Evolutionary conservation across 2,888 invertebrate genomes (phyloP).

Genomic region (Trissolcus japonicus): DNA sequence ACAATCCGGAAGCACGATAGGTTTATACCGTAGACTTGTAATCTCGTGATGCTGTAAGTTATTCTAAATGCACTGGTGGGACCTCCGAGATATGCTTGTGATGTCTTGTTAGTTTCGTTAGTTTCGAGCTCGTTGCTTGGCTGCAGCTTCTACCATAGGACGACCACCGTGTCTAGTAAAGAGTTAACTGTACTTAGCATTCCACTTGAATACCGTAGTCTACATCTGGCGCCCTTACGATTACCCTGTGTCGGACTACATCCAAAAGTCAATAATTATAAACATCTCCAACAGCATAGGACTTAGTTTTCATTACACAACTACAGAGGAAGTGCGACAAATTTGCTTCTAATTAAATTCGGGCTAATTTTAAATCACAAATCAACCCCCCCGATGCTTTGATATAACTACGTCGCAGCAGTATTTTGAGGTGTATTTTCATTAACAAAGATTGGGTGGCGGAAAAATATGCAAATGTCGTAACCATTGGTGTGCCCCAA

Average conservation of each 20-base stretch:
- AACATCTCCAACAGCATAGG: slow-evolving; percentile 18
- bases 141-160: slow-evolving; percentile 60
- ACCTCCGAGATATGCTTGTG: slow-evolving; percentile 70
- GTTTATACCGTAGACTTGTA: slow-evolving; percentile 74
- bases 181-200: slow-evolving; percentile 66
- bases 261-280: slow-evolving; percentile 52
- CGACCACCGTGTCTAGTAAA: slow-evolving; percentile 59
- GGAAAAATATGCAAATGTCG: slow-evolving; percentile 38
- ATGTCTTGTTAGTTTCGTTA: slow-evolving; percentile 68
- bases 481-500: slow-evolving; percentile 27
- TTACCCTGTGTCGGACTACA: slow-evolving; percentile 34
- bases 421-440: not conserved
- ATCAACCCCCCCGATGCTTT: not conserved
- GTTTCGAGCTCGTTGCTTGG: slow-evolving; percentile 67
- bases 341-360: slow-evolving; percentile 30
- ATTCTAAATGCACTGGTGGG: slow-evolving; percentile 75
- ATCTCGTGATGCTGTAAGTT: slow-evolving; percentile 75
- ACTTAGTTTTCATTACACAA: slow-evolving; percentile 9
- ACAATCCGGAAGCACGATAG: slow-evolving; percentile 66
- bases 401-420: not conserved
- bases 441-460: slow-evolving; percentile 3
- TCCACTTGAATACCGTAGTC: slow-evolving; percentile 54
- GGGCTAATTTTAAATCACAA: slow-evolving; percentile 9
- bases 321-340: slow-evolving; percentile 9
- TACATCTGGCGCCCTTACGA: slow-evolving; percentile 55